Base-by-base conservation (phyloP, 1,140 invertebrate genomes). In the Neelides sp. region DNA sequence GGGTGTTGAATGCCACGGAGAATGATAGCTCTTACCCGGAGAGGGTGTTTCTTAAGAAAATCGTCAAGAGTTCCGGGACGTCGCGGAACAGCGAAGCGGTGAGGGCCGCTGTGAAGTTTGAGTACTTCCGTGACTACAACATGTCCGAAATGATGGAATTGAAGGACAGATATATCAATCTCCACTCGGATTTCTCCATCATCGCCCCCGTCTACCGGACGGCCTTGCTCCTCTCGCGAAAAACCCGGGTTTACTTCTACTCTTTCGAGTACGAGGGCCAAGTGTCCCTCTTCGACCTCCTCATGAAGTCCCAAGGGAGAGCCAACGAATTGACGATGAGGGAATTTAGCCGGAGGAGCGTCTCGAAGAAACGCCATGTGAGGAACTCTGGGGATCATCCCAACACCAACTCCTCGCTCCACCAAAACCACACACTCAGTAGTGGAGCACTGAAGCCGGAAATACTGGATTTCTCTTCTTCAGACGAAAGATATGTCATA, bases 231-330 rank as follows among this genome's bases (percentile, higher is more conserved):
- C 27, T 58, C 3, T 52, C 57, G 12, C 41, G 39, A 26, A 41
- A 30, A 20, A 55, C 48, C 1, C 22, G 19, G 26, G 50, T 52
- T 2, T 58, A 55, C 24, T 58, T 58, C 35, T 58, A 58, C 28
- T 51, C 41, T 26, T 58, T 58, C 49, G 57, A 58, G 23, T 55
- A 58, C 34, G 49, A 55, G 42, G 57, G 57, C 26, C 40, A 52
- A 24, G 23, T 48, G 3, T 48, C 48, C 4, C 50, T 58, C 19
- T 47, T 3, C 55, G 53, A 45, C 39, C 41, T 22, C 49, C 54
- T 22, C 44, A 48, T 15, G 19, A 46, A 17, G 55, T 52, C 39
- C 41, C 49, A 26, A 23, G 48, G n/a, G 45, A 57, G 15, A 32
- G n/a, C n/a, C n/a, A n/a, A n/a, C n/a, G n/a, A n/a, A n/a, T n/a